Evolutionary conservation across 2,797 vertebrate genomes (phyloP).

Genomic region (Rhodeus uyekii): DNA sequence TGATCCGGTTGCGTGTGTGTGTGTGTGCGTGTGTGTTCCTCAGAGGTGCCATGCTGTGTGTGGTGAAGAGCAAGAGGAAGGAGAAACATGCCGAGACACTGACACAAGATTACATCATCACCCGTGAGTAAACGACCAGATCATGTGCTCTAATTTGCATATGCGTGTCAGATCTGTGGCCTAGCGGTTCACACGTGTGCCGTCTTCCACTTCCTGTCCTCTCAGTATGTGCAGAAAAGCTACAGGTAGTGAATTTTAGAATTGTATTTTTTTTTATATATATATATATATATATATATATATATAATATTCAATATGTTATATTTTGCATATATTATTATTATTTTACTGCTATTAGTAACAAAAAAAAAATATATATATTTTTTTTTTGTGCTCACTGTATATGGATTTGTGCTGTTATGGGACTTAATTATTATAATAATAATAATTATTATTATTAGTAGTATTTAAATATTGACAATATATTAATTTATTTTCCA

Average conservation of each 20-base stretch:
- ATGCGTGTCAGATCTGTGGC: background rate
- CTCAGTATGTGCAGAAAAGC: too few relatives aligned
- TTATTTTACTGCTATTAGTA: background rate
- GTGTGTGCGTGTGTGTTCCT: too few relatives aligned
- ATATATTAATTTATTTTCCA: too few relatives aligned
- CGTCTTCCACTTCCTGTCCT: too few relatives aligned
- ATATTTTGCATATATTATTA: background rate
- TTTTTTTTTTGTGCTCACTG: background rate
- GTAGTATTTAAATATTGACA: background rate
- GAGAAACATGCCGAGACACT: conserved; percentile 91
- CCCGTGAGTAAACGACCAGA: conserved; percentile 80
- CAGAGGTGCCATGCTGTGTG: conserved; percentile 95
- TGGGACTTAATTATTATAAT: background rate
- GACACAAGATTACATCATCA: conserved; percentile 98
- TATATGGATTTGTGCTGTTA: too few relatives aligned
- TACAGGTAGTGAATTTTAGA: too few relatives aligned
- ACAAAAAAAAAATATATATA: too few relatives aligned
- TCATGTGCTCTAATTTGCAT: background rate
- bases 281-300: too few relatives aligned
- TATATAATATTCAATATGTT: too few relatives aligned
- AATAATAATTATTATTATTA: background rate
- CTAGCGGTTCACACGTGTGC: background rate
- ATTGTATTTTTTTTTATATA: too few relatives aligned
- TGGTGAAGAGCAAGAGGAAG: conserved; percentile 94
- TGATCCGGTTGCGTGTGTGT: too few relatives aligned